Base-by-base conservation (phyloP, 1,140 invertebrate genomes). In the Platyura marginata region DNA sequence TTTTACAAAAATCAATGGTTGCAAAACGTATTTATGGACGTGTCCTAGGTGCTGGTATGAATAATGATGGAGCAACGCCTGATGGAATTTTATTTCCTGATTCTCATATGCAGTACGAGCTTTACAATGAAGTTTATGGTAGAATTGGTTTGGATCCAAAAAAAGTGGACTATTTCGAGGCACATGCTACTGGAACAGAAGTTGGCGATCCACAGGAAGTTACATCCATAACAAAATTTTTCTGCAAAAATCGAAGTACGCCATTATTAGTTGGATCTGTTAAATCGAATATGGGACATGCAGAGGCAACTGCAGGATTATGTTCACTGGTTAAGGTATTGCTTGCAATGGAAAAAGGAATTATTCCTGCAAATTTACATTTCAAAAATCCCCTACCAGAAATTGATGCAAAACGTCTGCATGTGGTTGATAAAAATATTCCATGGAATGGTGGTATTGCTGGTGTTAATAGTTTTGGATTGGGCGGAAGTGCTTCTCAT, bases 211-310 rank as follows among this genome's bases (percentile, higher is more conserved):
- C 44, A 21, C 42, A 47, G 41, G 64, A 66, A 53, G 38, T 57
- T 16, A 48, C 56, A 33, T 47, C 52, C 13, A 47, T 64, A 3
- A 54, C 54, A 8, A 44, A 53, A 13, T 51, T 63, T 8, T 65
- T 60, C 40, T 62, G 58, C 32, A 61, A 50, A 19, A 57, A 64
- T 16, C 56, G 74, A 33, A 50, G 55, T n/a, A 42, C 53, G 6
- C 71, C 77, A 20, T 60, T 84, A 2, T 51, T 74, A 2, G 74
- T 82, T 44, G 80, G 80, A 2, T 78, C 79, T 8, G 71, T 79
- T 1, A 82, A 79, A 50, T 76, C 74, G 2, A 83, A 82, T 56
- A 75, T 81, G 68, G 79, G 79, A 0, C 78, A 81, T 48, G 62
- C 69, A 8, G 78, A 79, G 54, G 69, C 72, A 25, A 70, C 75